A percentile compares a stretch with the other conserved stretches of the same genome.
phyloP scores from a whole-genome alignment of 2,797 vertebrate species.

The Euphonia xanthogaster region DNA sequence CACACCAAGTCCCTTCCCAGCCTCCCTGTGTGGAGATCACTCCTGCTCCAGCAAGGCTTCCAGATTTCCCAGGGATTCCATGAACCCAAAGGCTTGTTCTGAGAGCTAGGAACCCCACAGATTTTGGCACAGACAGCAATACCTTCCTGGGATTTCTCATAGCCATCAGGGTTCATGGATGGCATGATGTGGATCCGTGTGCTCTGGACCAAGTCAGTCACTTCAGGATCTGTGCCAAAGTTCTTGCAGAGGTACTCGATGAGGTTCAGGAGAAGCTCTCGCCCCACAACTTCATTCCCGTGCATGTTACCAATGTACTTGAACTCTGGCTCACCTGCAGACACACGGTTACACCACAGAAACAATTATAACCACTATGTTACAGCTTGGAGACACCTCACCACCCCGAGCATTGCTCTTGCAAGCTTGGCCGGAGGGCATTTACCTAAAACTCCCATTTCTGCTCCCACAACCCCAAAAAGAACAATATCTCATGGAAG shows the following conservation, averaged over 20 bases:
- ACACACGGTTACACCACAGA: background rate
- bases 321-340: constrained; percentile 93
- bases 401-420: background rate
- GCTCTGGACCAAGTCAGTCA: constrained; percentile 85
- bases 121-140: background rate
- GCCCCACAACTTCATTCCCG: constrained; percentile 95
- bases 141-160: constrained; percentile 91
- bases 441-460: background rate
- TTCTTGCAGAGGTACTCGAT: constrained; percentile 96
- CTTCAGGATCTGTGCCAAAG: constrained; percentile 89
- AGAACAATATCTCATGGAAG: background rate
- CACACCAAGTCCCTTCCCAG: background rate
- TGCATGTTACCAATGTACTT: constrained; percentile 99
- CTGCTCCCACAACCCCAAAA: background rate
- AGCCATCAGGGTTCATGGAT: constrained; percentile 98
- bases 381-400: background rate
- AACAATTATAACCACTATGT: background rate
- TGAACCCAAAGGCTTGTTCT: background rate
- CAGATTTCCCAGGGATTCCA: background rate
- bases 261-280: constrained; percentile 93
- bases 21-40: background rate
- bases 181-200: constrained; percentile 99
- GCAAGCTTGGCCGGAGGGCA: background rate
- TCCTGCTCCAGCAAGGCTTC: background rate
- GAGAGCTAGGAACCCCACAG: background rate